Conservation (phyloP, 2,888 invertebrate genomes). For the Apeira syringaria region DNA sequence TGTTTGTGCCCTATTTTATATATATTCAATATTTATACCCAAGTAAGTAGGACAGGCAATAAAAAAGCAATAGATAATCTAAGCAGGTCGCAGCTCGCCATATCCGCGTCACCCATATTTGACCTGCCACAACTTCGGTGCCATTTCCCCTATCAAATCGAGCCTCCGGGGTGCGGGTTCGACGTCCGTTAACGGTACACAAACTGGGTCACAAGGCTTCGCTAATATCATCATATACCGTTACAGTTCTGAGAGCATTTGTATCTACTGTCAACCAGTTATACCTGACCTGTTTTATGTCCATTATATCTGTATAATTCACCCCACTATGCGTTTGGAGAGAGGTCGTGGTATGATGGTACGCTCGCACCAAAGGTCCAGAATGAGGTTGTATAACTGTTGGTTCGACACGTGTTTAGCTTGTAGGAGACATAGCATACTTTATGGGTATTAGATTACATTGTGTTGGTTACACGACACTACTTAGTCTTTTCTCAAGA, state of each 20-base stretch:
- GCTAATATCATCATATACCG: conserved; percentile 75
- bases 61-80: no score
- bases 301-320: conserved; percentile 11
- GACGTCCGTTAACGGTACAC: conserved; percentile 69
- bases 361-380: conserved; percentile 40
- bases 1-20: no score
- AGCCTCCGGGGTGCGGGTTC: conserved; percentile 59
- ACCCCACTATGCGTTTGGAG: conserved; percentile 13
- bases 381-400: conserved; percentile 68
- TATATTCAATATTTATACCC: no score
- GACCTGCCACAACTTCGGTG: conserved; percentile 33
- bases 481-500: conserved; percentile 18
- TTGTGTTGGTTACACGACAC: conserved; percentile 22
- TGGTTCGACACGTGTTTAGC: conserved; percentile 43
- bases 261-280: conserved; percentile 43
- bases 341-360: conserved; percentile 40
- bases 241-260: conserved; percentile 64
- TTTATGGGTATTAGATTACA: conserved; percentile 31
- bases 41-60: no score
- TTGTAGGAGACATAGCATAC: conserved; percentile 34
- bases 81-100: neutral
- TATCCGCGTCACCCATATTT: conserved; percentile 4
- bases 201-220: conserved; percentile 78
- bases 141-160: conserved; percentile 38
- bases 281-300: conserved; percentile 33